Evolutionary conservation across 2,797 vertebrate genomes (phyloP), one percentile per base, ranked within the genome.

Genomic region (Streptopelia turtur): DNA sequence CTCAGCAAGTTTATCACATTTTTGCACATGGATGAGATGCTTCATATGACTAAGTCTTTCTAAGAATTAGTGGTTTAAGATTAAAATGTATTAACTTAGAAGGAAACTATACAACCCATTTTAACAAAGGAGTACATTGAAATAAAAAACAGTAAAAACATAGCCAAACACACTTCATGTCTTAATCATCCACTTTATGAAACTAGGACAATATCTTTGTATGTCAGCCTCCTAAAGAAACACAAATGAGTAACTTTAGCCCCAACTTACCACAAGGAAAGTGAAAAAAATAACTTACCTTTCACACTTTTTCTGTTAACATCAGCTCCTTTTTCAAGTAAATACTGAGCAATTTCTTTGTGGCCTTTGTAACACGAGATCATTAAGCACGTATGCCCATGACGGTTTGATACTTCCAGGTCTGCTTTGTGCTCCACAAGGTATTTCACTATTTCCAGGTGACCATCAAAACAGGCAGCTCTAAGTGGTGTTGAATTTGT

Each of bases 281-380:
- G 13, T 5, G 3, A 60, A 81, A 74, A 74, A 70, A 33, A 3
- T 4, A 50, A 59, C 91, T 77, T 90, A 99, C 99, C 99, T 99
- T 99, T 99, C 14, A 99, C 99, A 87, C 99, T 99, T 95, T 99
- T 99, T 79, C 99, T 98, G 97, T 99, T 99, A 37, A 99, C 99
- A 95, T 99, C 99, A 30, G 99, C 99, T 11, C 99, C 99, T 89
- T 99, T 99, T 97, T 99, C 99, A 96, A 99, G 98, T 90, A 99
- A 98, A 97, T 99, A 99, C 97, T 99, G 98, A 5, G 99, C 99
- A 53, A 99, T 99, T 92, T 99, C 99, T 95, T 99, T 99, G 97
- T 99, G 99, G 72, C 99, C 99, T 95, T 99, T 99, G 97, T 99
- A 99, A 95, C 99, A 99, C 21, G 99, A 99, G 87, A 99, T 99